phyloP scores from a whole-genome alignment of 2,888 invertebrate genomes.

The Orgyia antiqua region DNA sequence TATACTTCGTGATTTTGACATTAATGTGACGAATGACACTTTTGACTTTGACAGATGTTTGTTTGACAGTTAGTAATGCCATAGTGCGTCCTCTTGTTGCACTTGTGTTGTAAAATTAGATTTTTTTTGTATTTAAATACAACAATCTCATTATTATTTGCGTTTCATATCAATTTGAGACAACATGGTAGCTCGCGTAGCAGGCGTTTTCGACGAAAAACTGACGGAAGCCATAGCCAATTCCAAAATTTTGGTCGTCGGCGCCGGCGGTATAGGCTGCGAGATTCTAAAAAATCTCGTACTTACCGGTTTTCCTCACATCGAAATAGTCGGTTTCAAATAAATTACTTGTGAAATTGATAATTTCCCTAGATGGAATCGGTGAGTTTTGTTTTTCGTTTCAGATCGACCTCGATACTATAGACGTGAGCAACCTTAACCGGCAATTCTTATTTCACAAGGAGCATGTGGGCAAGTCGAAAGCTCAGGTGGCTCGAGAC shows the following conservation, averaged over 20 bases:
- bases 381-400: slow-evolving; percentile 39
- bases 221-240: slow-evolving; percentile 81
- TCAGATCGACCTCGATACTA: slow-evolving; percentile 99
- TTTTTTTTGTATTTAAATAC: too few relatives aligned
- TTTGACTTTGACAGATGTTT: too few relatives aligned
- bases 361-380: background rate
- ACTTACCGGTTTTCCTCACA: slow-evolving; percentile 93
- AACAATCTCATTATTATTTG: too few relatives aligned
- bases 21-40: too few relatives aligned
- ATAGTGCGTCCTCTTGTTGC: too few relatives aligned
- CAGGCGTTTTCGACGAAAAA: slow-evolving; percentile 82
- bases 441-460: slow-evolving; percentile 99
- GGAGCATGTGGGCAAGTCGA: slow-evolving; percentile 98
- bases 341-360: background rate
- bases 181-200: slow-evolving; percentile 81
- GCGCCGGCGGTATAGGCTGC: slow-evolving; percentile 99
- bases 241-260: slow-evolving; percentile 91
- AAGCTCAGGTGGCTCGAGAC: slow-evolving; percentile 94
- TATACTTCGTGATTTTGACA: too few relatives aligned
- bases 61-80: too few relatives aligned
- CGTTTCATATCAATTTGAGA: background rate
- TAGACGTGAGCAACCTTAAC: slow-evolving; percentile 99
- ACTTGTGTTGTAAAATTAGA: too few relatives aligned
- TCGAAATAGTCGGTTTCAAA: slow-evolving; percentile 90
- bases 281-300: slow-evolving; percentile 98